Conservation (phyloP, 2,113 vertebrate genomes). For the Odocoileus hemionus region DNA sequence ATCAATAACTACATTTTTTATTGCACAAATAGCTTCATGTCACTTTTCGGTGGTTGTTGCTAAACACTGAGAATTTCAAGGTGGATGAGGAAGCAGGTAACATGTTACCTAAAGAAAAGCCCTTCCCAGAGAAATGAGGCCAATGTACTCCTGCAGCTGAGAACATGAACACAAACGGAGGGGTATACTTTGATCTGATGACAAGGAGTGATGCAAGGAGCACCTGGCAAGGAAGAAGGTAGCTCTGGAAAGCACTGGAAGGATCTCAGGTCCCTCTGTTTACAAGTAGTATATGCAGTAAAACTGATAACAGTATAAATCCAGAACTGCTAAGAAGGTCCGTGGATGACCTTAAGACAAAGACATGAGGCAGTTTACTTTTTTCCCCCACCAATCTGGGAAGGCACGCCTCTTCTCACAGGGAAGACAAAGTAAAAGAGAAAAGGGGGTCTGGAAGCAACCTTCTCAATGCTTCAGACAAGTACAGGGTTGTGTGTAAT, state of each 20-base stretch:
- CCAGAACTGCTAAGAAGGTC: neutral
- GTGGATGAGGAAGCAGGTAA: neutral
- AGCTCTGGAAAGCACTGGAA: neutral
- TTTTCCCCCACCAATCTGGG: neutral
- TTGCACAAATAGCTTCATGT: neutral
- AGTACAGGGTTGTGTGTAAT: neutral
- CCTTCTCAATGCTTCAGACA: neutral
- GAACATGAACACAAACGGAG: neutral
- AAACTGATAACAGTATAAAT: neutral
- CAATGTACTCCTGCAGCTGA: neutral
- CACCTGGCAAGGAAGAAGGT: neutral
- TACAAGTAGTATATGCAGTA: neutral
- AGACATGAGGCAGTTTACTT: neutral
- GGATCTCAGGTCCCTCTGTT: neutral
- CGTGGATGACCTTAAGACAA: neutral
- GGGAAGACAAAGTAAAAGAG: neutral
- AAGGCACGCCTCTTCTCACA: neutral
- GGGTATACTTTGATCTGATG: neutral
- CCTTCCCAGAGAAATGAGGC: neutral
- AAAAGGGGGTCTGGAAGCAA: neutral
- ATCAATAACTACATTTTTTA: neutral
- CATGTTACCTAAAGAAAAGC: neutral
- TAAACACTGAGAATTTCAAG: slow-evolving; percentile 9
- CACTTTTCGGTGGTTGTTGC: neutral
- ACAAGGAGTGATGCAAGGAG: neutral